These are phyloP conservation scores for Zhengitettix transpicula DNA, from an alignment of 2,888 invertebrate genomes.

Conservation along the genomic window DNA sequence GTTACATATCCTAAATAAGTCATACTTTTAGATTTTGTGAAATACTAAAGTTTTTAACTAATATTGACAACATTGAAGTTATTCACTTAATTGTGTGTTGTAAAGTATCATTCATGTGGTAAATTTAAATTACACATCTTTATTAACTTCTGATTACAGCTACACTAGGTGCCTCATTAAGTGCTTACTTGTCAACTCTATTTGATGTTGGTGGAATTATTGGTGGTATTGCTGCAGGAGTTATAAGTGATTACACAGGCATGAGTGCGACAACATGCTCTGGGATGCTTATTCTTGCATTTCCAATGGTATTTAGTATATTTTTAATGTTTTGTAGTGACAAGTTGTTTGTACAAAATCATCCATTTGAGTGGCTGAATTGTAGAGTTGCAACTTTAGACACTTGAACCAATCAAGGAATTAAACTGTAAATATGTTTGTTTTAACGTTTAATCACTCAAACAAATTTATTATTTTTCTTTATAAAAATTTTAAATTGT, in stretches of 20 bases:
- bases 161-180: conserved; percentile 42
- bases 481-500: too few species aligned
- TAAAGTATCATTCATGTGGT: not conserved
- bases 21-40: too few species aligned
- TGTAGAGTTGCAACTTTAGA: too few species aligned
- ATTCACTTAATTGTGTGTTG: not conserved
- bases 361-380: too few species aligned
- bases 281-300: conserved; percentile 59
- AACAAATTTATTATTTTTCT: too few species aligned
- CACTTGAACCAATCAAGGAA: too few species aligned
- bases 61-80: not conserved
- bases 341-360: too few species aligned
- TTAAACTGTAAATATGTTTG: too few species aligned
- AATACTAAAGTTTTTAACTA: not conserved
- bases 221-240: conserved; percentile 78
- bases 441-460: too few species aligned
- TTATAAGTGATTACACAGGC: conserved; percentile 63
- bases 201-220: conserved; percentile 83
- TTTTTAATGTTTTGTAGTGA: not conserved
- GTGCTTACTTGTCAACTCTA: conserved; percentile 62
- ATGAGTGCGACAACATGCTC: conserved; percentile 81
- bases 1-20: too few species aligned
- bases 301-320: conserved; percentile 52
- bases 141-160: conserved; percentile 34
- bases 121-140: not conserved